Base-by-base conservation (phyloP, 2,797 vertebrate genomes). In the Pyrocephalus nanus region DNA sequence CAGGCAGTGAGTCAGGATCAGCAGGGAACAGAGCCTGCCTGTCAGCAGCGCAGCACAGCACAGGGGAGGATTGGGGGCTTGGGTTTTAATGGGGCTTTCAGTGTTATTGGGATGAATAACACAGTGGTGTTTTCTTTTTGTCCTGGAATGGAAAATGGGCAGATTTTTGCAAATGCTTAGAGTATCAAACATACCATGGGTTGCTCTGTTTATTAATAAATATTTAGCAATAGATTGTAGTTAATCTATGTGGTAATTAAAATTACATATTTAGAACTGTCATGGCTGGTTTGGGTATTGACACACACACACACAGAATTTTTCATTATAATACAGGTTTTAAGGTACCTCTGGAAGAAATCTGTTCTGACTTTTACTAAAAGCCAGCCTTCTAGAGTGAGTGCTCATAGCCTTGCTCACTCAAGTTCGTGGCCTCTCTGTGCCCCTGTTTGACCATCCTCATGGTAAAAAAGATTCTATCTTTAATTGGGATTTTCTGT, bases 231-330 rank as follows among this genome's bases (percentile, higher is more conserved):
- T 20, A 9, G 19, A 14, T 30, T 57, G 17, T 40, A 22, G 26
- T 70, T 86, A 61, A 65, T n/a, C 27, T 36, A 18, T 54, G 6
- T 58, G 23, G 7, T 51, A 30, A 32, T 58, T 51, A 50, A 70
- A 70, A 26, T 22, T 74, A 17, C 2, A 1, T 43, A 15, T n/a
- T 71, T 92, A 43, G 65, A 47, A 32, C 12, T 18, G 3, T 38
- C 0, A 0, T 62, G 16, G 15, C 27, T 66, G 25, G 2, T 76
- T 61, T 36, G 12, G 3, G 4, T 66, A 21, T 58, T 64, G 5
- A 54, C 10, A 70, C 5, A 19, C 40, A 70, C 6, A 19, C 40
- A 2, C 15, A n/a, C 1, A 43, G 8, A 57, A 43, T 36, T 80
- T 45, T 81, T 72, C 6, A 8, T 48, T 81, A 8, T 32, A 61